Evolutionary conservation across 2,888 invertebrate genomes (phyloP), one percentile per base, ranked within the genome.

Genomic region (Gonocerus acuteangulatus): DNA sequence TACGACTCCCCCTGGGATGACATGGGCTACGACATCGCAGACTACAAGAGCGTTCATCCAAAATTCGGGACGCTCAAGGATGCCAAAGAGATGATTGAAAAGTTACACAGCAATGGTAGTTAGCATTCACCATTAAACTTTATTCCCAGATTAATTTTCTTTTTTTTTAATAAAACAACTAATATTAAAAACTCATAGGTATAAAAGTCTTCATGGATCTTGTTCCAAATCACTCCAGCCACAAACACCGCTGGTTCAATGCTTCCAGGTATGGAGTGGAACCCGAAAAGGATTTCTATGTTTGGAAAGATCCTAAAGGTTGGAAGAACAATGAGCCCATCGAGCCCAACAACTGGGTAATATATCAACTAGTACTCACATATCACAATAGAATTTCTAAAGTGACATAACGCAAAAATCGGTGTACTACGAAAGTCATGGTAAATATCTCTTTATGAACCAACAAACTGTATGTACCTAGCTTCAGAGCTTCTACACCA

Each of bases 321-420:
- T 78, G 76, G 59, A 71, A 70, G 23, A 74, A 68, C 70, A 82
- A 72, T 22, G 72, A 67, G 66, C 78, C 70, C 62, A 70, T 73
- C 42, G 85, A 85, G 1, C 89, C 89, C 1, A 89, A 86, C 72
- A 87, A 89, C 72, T 89, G 88, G 87, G 86, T 86, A 27, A 27
- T 6, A 27, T 27, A 6, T 27, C 27, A 9, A 27, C 27, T 27
- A 9, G 9, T 27, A 6, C 27, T 27, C 9, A 27, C 9, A 27
- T 27, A 27, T n/a, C n/a, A n/a, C n/a, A n/a, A n/a, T n/a, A n/a
- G n/a, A n/a, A n/a, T n/a, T n/a, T n/a, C n/a, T n/a, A n/a, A n/a
- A n/a, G n/a, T n/a, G n/a, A n/a, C n/a, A n/a, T n/a, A n/a, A n/a
- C n/a, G n/a, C n/a, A n/a, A n/a, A n/a, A n/a, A n/a, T n/a, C n/a